Percentiles rank a stretch among this genome's conserved stretches.
These are phyloP conservation scores for Takifugu rubripes DNA, from an alignment of 2,797 vertebrate species.

Conservation along the genomic window DNA sequence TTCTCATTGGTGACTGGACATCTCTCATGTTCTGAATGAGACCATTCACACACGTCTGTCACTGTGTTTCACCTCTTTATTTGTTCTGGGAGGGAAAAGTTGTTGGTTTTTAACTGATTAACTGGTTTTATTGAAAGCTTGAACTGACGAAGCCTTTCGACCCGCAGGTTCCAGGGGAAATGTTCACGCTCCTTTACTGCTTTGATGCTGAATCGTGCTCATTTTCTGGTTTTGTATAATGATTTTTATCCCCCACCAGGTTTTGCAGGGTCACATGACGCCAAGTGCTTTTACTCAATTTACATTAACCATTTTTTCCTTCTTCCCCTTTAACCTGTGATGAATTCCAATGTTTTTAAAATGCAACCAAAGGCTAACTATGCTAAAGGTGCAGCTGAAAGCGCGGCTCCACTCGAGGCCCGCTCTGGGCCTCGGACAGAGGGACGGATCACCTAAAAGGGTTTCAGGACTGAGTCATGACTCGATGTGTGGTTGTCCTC, in stretches of 20 bases:
- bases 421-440: conserved; percentile 55
- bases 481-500: conserved; percentile 74
- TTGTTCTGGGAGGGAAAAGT: conserved; percentile 57
- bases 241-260: conserved; percentile 35
- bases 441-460: conserved; percentile 60
- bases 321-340: conserved; percentile 52
- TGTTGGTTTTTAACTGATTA: conserved; percentile 7
- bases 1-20: conserved; percentile 73
- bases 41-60: conserved; percentile 74
- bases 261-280: conserved; percentile 43
- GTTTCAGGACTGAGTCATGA: conserved; percentile 78
- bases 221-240: conserved; percentile 29
- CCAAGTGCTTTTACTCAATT: conserved; percentile 16
- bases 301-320: conserved; percentile 13
- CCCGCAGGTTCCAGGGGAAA: conserved; percentile 21
- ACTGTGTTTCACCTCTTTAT: conserved; percentile 55
- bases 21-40: conserved; percentile 77
- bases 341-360: conserved; percentile 27
- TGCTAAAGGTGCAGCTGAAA: conserved; percentile 51
- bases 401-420: conserved; percentile 56
- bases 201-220: conserved; percentile 19
- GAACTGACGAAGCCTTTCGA: conserved; percentile 17
- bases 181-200: neutral
- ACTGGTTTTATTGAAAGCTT: conserved; percentile 13
- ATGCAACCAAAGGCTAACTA: conserved; percentile 32